phyloP scores from a whole-genome alignment of 2,797 vertebrate species.

The Pteronotus mesoamericanus region DNA sequence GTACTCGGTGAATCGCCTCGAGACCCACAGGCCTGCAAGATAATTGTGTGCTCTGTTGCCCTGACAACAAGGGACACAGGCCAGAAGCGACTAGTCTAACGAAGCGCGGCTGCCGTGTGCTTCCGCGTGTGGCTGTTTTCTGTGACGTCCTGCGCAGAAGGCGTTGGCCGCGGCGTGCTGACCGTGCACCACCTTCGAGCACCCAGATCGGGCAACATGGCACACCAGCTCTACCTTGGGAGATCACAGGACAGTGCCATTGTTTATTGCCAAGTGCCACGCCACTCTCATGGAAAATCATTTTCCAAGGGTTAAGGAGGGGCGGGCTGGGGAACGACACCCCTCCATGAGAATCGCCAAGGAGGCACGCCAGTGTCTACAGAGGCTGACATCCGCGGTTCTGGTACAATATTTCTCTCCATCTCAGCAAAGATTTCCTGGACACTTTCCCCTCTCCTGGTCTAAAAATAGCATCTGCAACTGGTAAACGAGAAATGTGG shows the following conservation, averaged over 20 bases:
- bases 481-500: not conserved
- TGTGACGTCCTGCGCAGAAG: not conserved
- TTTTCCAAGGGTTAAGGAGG: not conserved
- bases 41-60: constrained; percentile 61
- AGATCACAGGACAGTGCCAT: rapidly evolving
- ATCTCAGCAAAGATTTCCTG: not conserved
- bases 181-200: rapidly evolving
- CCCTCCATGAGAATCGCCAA: not conserved
- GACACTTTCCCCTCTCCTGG: not conserved
- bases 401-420: not conserved
- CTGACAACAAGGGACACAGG: not conserved
- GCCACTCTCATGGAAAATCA: not conserved
- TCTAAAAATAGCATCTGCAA: not conserved
- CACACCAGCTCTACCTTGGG: rapidly evolving
- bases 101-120: not conserved
- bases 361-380: not conserved
- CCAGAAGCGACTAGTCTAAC: constrained; percentile 39
- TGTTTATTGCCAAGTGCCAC: rapidly evolving
- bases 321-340: too few species aligned
- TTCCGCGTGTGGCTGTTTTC: constrained; percentile 33
- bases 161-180: not conserved
- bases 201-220: rapidly evolving
- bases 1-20: constrained; percentile 44
- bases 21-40: constrained; percentile 52
- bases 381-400: rapidly evolving